These are phyloP conservation scores for Albula goreensis DNA, from an alignment of 2,113 vertebrate species.

Conservation along the genomic window DNA sequence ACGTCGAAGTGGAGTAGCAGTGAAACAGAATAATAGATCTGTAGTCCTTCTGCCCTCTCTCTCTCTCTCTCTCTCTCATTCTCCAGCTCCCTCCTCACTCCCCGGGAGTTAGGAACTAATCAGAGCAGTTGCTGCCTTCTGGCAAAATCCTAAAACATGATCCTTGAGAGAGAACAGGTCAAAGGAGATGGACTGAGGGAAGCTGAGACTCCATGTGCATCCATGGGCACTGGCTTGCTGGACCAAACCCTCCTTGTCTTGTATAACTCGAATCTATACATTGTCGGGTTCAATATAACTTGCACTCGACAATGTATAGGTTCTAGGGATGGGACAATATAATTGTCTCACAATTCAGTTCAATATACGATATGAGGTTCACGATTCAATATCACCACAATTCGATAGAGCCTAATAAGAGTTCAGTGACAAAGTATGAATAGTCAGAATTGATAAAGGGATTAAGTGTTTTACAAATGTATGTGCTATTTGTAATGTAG, in stretches of 20 bases:
- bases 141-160: not conserved
- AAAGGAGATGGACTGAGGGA: not conserved
- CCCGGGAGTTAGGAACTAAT: not conserved
- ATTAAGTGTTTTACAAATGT: too few relatives aligned
- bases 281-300: too few relatives aligned
- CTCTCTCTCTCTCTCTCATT: constrained; percentile 27
- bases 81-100: constrained; percentile 12
- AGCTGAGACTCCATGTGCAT: not conserved
- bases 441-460: too few relatives aligned
- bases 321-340: too few relatives aligned
- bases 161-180: not conserved
- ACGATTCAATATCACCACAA: too few relatives aligned
- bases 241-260: not conserved
- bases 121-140: not conserved
- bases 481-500: too few relatives aligned
- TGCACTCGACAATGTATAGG: too few relatives aligned
- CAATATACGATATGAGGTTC: too few relatives aligned
- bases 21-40: constrained; percentile 76
- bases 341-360: too few relatives aligned
- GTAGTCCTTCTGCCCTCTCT: constrained; percentile 53
- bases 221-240: not conserved
- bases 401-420: too few relatives aligned
- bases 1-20: constrained; percentile 67
- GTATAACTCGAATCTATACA: too few relatives aligned
- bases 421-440: too few relatives aligned